Conservation (phyloP, 2,888 invertebrate species). For the Formica aserva region DNA sequence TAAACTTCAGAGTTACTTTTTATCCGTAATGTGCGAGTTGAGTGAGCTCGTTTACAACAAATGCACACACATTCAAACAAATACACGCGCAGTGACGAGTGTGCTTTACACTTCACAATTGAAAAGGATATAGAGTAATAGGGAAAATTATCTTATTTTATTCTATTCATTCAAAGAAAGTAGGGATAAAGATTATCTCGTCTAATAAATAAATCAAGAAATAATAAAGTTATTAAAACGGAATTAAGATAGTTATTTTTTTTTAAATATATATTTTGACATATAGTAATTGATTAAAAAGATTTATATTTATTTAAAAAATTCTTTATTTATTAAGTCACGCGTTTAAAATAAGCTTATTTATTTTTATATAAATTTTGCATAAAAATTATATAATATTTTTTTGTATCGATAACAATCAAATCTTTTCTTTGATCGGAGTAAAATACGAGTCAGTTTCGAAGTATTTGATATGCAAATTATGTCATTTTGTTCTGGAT, state of each 20-base stretch:
- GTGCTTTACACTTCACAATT: neutral
- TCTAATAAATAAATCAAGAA: neutral
- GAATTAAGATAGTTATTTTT: neutral
- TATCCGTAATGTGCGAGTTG: slow-evolving; percentile 35
- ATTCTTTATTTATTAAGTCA: neutral
- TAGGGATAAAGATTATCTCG: neutral
- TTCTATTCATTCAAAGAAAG: neutral
- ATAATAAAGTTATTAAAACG: neutral
- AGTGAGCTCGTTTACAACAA: slow-evolving; percentile 23
- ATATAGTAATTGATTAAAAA: slow-evolving; percentile 2
- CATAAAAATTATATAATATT: neutral
- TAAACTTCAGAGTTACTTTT: slow-evolving; percentile 27
- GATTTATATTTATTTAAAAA: neutral
- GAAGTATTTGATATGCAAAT: neutral
- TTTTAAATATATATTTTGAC: neutral
- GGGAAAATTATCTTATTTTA: neutral
- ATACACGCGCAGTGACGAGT: neutral
- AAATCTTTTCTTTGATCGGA: neutral
- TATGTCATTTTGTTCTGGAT: neutral
- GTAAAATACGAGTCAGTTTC: neutral
- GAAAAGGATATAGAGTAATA: slow-evolving; percentile 1
- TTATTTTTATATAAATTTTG: neutral
- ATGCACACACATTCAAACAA: neutral
- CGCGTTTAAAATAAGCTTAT: neutral
- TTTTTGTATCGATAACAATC: neutral